Conservation (phyloP, 2,113 vertebrate genomes). For the Labeo catla region DNA sequence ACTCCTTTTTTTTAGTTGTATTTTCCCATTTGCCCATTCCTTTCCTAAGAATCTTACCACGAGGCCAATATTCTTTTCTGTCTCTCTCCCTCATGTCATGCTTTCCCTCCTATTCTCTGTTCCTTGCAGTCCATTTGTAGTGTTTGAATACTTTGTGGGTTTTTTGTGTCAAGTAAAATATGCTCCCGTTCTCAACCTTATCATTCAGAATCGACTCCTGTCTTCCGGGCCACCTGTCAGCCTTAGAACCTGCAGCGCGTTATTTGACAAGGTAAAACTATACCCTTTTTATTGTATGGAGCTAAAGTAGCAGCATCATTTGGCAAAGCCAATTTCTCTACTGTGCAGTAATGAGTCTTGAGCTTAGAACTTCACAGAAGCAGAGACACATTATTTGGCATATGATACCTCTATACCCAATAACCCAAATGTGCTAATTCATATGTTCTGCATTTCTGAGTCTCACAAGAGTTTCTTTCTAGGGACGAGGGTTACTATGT, state of each 20-base stretch:
- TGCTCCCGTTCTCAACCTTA: constrained; percentile 67
- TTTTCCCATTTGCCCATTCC: neutral
- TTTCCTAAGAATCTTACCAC: neutral
- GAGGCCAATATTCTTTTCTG: neutral
- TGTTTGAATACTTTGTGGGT: constrained; percentile 71
- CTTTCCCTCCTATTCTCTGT: constrained; percentile 34
- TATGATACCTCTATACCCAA: neutral
- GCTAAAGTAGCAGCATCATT: constrained; percentile 18
- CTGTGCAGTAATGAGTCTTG: neutral
- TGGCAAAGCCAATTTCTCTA: constrained; percentile 25
- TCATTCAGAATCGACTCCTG: constrained; percentile 84
- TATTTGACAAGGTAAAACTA: constrained; percentile 83
- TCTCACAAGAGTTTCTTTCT: neutral
- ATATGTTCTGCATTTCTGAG: neutral
- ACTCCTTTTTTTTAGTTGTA: neutral
- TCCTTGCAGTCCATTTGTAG: constrained; percentile 64
- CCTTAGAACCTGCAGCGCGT: constrained; percentile 82
- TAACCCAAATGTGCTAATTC: neutral
- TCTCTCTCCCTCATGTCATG: neutral
- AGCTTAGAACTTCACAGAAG: neutral
- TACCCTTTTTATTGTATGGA: constrained; percentile 59
- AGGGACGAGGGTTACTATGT: neutral
- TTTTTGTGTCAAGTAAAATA: constrained; percentile 60
- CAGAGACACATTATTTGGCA: neutral
- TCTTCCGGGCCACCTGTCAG: constrained; percentile 82